Base-by-base conservation (phyloP, 2,888 invertebrate genomes). In the Pristionchus entomophagus region DNA sequence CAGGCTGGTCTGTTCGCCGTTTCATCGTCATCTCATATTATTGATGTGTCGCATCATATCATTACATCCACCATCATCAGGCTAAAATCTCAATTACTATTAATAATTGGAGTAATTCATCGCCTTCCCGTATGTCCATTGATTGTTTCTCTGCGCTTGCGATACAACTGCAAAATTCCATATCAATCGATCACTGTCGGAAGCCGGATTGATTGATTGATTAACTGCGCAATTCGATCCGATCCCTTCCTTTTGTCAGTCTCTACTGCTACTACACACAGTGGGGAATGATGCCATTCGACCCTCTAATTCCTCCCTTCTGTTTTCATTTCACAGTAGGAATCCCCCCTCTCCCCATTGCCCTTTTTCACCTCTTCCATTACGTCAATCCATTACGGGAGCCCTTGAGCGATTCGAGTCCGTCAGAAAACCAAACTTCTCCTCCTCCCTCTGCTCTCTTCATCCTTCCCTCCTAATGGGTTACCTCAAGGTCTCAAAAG, bases 401-500 rank as follows among this genome's bases (percentile, higher is more conserved):
- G 73, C 73, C 38, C 73, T 73, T 65, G 65, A 65, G 65, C 65
- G 19, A 65, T 65, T 19, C 35, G 65, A 65, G 65, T 22, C 35
- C 65, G 73, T 41, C 38, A 73, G 73, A 73, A 73, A 73, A 73
- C 69, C 69, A 73, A 73, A 73, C 73, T 73, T 73, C 73, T 73
- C 38, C 69, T 38, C 62, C 32, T n/a, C 41, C 69, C 69, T 73
- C 73, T 41, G 17, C 6, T 22, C 59, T 38, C 45, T 78, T 29
- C 53, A 45, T 80, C 19, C 65, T 65, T 51, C 78, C 38, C 51
- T 51, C 14, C 49, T 80, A 80, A 80, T 80, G 78, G 51, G 51
- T 32, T 80, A 32, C 49, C 32, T 51, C 78, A 80, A 49, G 51
- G 51, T 80, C 78, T 51, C 29, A 22, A 53, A 53, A 80, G 32